phyloP scores from a whole-genome alignment of 2,797 vertebrate species.

The Sorex maritimensis region DNA sequence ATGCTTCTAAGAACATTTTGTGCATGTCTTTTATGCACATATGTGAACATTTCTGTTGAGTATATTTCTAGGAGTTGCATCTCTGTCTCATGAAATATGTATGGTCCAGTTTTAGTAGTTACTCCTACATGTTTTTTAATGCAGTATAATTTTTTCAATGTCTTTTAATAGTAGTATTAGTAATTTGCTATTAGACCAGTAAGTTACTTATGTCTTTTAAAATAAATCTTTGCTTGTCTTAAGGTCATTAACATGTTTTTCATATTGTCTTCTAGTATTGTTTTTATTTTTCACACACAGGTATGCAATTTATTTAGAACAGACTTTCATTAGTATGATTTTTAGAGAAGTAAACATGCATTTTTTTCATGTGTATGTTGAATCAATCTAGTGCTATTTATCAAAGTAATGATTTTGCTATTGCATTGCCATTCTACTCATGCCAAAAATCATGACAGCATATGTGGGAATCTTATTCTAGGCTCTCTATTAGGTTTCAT shows the following conservation, averaged over 20 bases:
- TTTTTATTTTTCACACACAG: background rate
- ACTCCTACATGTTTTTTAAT: background rate
- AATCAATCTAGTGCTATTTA: background rate
- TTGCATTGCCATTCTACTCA: background rate
- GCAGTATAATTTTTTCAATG: background rate
- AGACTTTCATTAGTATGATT: background rate
- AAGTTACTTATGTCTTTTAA: slow-evolving; percentile 8
- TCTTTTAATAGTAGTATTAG: slow-evolving; percentile 13
- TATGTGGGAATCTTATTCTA: background rate
- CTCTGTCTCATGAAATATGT: background rate
- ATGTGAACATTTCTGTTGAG: background rate
- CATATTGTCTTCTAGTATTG: background rate
- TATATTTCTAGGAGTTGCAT: background rate
- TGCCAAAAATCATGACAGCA: background rate
- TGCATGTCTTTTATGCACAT: background rate
- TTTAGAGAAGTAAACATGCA: background rate
- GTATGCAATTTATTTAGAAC: background rate
- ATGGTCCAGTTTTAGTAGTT: background rate
- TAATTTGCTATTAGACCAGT: too few relatives aligned
- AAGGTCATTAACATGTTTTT: slow-evolving; percentile 3
- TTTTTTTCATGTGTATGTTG: background rate
- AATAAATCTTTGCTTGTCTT: slow-evolving; percentile 25
- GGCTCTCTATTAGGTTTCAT: background rate
- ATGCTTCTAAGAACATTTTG: background rate
- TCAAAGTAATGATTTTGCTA: slow-evolving; percentile 10